A percentile compares a stretch with the other conserved stretches of the same genome.
Conservation (phyloP, 2,113 vertebrate genomes). For the Caretta caretta region DNA sequence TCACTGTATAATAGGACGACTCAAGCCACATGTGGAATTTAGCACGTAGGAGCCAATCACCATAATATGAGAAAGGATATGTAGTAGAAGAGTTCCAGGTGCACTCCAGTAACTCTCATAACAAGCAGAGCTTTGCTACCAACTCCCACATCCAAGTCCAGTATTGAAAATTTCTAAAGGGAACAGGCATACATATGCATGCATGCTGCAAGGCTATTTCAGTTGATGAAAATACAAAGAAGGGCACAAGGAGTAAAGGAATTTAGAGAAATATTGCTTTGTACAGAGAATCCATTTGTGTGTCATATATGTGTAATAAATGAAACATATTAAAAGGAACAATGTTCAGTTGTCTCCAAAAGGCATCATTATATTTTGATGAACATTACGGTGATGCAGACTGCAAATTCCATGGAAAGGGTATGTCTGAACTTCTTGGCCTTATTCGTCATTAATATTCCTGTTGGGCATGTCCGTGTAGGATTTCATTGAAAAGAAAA, state of each 20-base stretch:
- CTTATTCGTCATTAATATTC: neutral
- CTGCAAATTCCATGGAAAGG: neutral
- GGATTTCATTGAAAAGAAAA: neutral
- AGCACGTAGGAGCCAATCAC: neutral
- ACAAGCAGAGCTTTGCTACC: accelerated
- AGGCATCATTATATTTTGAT: neutral
- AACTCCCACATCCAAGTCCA: accelerated
- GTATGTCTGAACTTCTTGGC: neutral
- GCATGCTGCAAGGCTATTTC: neutral
- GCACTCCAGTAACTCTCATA: neutral
- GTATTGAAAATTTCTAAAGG: neutral
- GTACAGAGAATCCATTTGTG: neutral
- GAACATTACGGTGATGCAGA: accelerated
- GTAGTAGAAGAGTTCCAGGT: accelerated
- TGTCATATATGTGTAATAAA: accelerated
- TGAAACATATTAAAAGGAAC: neutral
- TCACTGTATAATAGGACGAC: neutral
- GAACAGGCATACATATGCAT: neutral
- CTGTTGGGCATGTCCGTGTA: accelerated
- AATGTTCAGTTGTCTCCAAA: neutral
- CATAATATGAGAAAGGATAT: accelerated
- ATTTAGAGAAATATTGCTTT: neutral
- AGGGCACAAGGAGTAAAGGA: accelerated
- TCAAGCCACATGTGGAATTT: neutral
- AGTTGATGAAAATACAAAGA: neutral